phyloP scores from a whole-genome alignment of 2,888 invertebrate species.

The Tetragonula carbonaria region DNA sequence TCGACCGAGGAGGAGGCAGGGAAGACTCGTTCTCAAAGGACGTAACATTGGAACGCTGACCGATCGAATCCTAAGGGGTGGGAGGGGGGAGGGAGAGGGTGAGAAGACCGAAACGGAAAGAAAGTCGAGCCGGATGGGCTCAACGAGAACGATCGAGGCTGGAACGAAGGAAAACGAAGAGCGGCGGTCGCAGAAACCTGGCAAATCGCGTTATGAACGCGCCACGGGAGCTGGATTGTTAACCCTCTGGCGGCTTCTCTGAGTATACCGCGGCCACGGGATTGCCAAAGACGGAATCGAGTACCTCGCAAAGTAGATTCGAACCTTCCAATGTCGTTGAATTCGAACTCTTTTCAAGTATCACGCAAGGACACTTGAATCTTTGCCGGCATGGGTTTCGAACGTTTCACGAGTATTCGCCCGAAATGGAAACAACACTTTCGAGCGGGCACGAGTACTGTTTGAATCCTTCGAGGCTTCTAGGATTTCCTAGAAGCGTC shows the following conservation, averaged over 20 bases:
- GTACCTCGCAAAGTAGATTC: too few relatives aligned
- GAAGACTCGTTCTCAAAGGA: conserved; percentile 61
- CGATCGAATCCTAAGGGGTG: conserved; percentile 25
- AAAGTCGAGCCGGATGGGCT: conserved; percentile 37
- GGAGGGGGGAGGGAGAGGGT: neutral
- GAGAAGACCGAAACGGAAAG: neutral
- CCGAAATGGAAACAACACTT: too few relatives aligned
- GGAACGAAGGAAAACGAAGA: conserved; percentile 48
- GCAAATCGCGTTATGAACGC: conserved; percentile 80
- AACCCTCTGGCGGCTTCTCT: conserved; percentile 60
- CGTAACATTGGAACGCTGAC: conserved; percentile 37
- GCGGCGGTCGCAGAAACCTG: conserved; percentile 64
- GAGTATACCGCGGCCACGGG: too few relatives aligned
- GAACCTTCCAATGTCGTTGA: too few relatives aligned
- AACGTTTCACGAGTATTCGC: too few relatives aligned
- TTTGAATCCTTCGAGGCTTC: too few relatives aligned
- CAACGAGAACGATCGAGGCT: neutral
- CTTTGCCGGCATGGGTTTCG: too few relatives aligned
- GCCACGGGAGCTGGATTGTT: conserved; percentile 76
- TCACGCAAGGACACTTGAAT: too few relatives aligned
- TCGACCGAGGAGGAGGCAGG: conserved; percentile 52
- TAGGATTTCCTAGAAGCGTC: too few relatives aligned
- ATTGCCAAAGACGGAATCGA: too few relatives aligned
- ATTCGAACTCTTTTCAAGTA: too few relatives aligned
- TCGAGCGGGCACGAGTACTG: too few relatives aligned